Evolutionary conservation across 2,888 invertebrate genomes (phyloP), one percentile per base, ranked within the genome.

Genomic region (Synergus umbraculus): DNA sequence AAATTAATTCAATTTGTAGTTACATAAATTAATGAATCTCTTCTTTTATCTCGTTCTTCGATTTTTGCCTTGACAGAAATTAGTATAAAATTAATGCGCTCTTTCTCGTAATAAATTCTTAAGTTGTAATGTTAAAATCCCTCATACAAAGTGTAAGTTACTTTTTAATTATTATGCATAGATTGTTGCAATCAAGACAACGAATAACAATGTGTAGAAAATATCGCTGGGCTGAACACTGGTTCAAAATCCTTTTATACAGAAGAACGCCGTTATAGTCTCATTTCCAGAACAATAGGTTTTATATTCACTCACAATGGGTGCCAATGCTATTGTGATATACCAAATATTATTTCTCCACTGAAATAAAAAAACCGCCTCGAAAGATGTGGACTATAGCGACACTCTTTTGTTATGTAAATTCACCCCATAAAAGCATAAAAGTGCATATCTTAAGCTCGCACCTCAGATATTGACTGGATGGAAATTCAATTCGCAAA

Each of bases 161-260:
- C n/a, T 37, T 73, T 54, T 49, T 37, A 37, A 73, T 73, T 41
- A 67, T 29, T 67, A 73, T 79, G 80, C n/a, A 80, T 46, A 80
- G 78, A 73, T 54, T 81, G 67, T 84, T 84, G 80, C 78, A 81
- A 83, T 82, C 80, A 76, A 86, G 81, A 86, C 86, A 87, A 87
- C 86, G 86, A 87, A 87, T 80, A 85, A 80, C 58, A 82, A 69
- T 78, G 69, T 46, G 67, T 58, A 69, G 22, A 22, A 73, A 49
- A 73, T 9, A 54, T 29, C 41, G 37, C 37, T 37, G 37, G n/a
- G n/a, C n/a, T 73, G 22, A 69, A 37, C 15, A 37, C n/a, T 73
- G 37, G 46, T 22, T 41, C n/a, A 73, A 73, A 73, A 54, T 73
- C 37, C 54, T 54, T 10, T 54, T 18, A 73, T 18, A 73, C 54